phyloP scores from a whole-genome alignment of 1,140 invertebrate species.

The Brachystomella parvula region DNA sequence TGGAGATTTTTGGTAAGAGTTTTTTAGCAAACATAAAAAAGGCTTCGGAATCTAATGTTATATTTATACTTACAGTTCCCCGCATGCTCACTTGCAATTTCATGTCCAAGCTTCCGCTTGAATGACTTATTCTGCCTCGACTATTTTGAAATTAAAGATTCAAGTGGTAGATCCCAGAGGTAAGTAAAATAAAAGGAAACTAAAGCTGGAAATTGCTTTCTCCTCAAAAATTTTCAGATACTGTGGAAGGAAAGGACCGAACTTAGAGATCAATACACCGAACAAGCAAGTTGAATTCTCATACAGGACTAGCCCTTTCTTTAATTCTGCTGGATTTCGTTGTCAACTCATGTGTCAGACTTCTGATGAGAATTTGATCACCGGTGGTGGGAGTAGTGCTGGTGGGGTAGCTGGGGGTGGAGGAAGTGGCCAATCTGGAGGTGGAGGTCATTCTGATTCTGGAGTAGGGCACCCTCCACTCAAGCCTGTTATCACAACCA shows the following conservation, averaged over 20 bases:
- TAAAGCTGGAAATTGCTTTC: not conserved
- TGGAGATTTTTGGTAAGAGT: conserved; percentile 31
- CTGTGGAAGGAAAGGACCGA: conserved; percentile 28
- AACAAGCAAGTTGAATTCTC: conserved; percentile 17
- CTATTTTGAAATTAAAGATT: conserved; percentile 31
- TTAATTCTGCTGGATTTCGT: conserved; percentile 25
- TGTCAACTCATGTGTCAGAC: conserved; percentile 29
- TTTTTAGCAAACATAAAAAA: not conserved
- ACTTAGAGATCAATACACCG: not conserved
- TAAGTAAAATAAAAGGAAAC: not conserved
- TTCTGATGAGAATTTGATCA: conserved; percentile 14
- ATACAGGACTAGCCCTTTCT: conserved; percentile 28
- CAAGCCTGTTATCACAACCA: too few relatives aligned
- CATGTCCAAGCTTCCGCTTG: conserved; percentile 29
- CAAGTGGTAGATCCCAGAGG: conserved; percentile 19
- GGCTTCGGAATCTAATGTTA: not conserved
- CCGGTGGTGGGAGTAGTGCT: conserved; percentile 5
- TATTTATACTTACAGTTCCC: conserved; percentile 17
- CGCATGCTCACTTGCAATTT: conserved; percentile 19
- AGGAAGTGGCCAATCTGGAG: not conserved
- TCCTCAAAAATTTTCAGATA: conserved; percentile 21
- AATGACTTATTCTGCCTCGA: conserved; percentile 35
- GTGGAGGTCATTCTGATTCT: conserved; percentile 1
- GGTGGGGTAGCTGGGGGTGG: conserved; percentile 6
- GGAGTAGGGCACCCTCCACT: not conserved